Evolutionary conservation across 2,888 invertebrate species (phyloP).

Genomic region (Diloba caeruleocephala): DNA sequence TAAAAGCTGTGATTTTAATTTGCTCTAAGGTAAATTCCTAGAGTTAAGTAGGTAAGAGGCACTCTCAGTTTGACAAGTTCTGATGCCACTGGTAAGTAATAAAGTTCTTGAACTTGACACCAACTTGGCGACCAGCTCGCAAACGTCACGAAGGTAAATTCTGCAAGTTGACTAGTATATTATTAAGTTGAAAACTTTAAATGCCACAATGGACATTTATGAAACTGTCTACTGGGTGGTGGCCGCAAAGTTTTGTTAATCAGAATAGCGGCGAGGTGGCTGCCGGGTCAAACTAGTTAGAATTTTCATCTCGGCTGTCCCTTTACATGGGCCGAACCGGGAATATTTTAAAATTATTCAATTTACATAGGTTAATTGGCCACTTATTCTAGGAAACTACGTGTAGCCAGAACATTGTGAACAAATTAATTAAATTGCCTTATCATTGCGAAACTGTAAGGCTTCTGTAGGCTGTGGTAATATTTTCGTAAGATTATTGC

Average conservation of each 20-base stretch:
- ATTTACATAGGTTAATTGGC: conserved; percentile 77
- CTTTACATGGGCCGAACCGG: conserved; percentile 63
- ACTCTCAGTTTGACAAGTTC: conserved; percentile 2
- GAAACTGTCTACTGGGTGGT: conserved; percentile 66
- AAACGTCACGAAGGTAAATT: conserved; percentile 42
- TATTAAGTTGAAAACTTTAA: conserved; percentile 72
- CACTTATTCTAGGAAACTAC: conserved; percentile 64
- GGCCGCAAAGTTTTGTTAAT: conserved; percentile 81
- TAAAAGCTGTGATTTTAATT: not conserved
- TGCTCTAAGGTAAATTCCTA: not conserved
- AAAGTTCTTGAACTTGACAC: conserved; percentile 36
- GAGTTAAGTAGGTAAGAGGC: not conserved
- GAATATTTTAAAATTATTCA: conserved; percentile 80
- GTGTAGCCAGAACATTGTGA: conserved; percentile 48
- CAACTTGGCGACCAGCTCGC: conserved; percentile 27
- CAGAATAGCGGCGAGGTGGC: conserved; percentile 69
- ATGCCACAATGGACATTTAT: conserved; percentile 73
- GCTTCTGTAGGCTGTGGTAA: not conserved
- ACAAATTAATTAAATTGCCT: conserved; percentile 38
- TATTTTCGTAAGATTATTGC: not conserved
- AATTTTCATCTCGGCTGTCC: conserved; percentile 72
- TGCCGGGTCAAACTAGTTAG: conserved; percentile 71
- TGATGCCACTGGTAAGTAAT: conserved; percentile 22
- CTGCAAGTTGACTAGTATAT: conserved; percentile 52
- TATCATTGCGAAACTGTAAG: conserved; percentile 17